Evolutionary conservation across 1,140 invertebrate genomes (phyloP), one percentile per base, ranked within the genome.

Genomic region (Drosophila serrata): DNA sequence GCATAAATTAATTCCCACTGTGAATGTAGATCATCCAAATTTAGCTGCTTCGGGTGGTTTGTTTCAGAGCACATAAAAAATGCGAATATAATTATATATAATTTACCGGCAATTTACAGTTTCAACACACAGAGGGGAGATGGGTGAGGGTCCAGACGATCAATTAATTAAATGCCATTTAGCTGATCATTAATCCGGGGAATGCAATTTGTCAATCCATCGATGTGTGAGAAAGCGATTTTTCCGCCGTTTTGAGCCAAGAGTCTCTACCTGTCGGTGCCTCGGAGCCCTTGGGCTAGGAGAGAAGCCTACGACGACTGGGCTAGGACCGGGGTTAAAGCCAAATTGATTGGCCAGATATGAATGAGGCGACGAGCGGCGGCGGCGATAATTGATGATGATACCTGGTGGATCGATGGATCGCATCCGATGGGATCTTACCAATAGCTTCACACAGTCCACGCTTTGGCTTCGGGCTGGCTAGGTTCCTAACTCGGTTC

Each of bases 151-250:
- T 42, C 9, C 49, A 59, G 56, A 37, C 56, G 68, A 62, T 84
- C 74, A 90, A 88, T 88, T 88, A 88, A 88, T 88, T 78, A 88
- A 88, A 88, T 63, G 82, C 85, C 84, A 84, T 88, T 88, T 88
- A 88, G 46, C 67, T 63, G 48, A 88, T 88, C 84, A 88, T 88
- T 88, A 88, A 88, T 88, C 67, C 77, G 70, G 49, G 39, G 68
- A 90, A 88, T 90, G 81, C 84, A 88, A 88, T 88, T 88, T 88
- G 84, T 88, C 84, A 88, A 90, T 81, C 51, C 61, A 43, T 40
- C 35, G 78, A 87, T 79, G 84, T 88, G 84, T 88, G 84, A 88
- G 84, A 88, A 88, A 88, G 85, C 84, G 85, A 84, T 62, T 88
- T 88, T 79, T 27, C 61, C 57, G 67, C 55, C 29, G 75, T 78